A percentile compares a stretch with the other conserved stretches of the same genome.
phyloP scores from a whole-genome alignment of 2,888 invertebrate genomes.

The Parochlus steinenii region DNA sequence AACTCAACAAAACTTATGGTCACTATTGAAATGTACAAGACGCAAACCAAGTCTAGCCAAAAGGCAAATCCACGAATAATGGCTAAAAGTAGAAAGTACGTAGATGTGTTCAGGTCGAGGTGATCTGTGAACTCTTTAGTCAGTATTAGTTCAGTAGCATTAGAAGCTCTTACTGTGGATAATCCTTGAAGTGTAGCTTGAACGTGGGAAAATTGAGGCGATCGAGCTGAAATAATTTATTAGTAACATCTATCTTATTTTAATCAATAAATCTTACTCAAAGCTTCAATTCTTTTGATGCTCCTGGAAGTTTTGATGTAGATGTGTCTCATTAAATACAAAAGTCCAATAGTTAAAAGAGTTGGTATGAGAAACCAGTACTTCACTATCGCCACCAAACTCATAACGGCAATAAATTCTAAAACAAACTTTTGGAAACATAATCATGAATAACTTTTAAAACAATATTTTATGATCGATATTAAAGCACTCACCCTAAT shows the following conservation, averaged over 20 bases:
- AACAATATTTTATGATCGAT: neutral
- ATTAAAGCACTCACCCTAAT: constrained; percentile 29
- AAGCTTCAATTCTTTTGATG: constrained; percentile 31
- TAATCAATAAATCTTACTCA: constrained; percentile 14
- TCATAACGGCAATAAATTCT: constrained; percentile 34
- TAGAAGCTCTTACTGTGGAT: constrained; percentile 56
- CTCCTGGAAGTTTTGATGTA: constrained; percentile 37
- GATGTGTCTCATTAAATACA: constrained; percentile 39
- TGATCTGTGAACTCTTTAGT: constrained; percentile 43
- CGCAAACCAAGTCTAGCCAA: constrained; percentile 78
- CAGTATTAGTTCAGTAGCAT: constrained; percentile 44
- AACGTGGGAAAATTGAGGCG: constrained; percentile 62
- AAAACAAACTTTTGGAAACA: constrained; percentile 25
- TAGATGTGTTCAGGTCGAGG: constrained; percentile 50
- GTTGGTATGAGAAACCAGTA: constrained; percentile 43
- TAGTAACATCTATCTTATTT: constrained; percentile 49
- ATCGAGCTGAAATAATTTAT: too few species aligned
- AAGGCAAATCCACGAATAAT: constrained; percentile 86
- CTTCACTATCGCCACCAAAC: constrained; percentile 47
- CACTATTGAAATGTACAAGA: constrained; percentile 68
- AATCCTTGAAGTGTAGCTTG: constrained; percentile 60
- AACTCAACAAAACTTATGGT: constrained; percentile 69
- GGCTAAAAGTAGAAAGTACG: constrained; percentile 73
- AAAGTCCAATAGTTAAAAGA: constrained; percentile 36
- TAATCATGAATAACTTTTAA: neutral